Base-by-base conservation (phyloP, 35 echinoderm and acorn worm species). In the Apostichopus parvimensis region DNA sequence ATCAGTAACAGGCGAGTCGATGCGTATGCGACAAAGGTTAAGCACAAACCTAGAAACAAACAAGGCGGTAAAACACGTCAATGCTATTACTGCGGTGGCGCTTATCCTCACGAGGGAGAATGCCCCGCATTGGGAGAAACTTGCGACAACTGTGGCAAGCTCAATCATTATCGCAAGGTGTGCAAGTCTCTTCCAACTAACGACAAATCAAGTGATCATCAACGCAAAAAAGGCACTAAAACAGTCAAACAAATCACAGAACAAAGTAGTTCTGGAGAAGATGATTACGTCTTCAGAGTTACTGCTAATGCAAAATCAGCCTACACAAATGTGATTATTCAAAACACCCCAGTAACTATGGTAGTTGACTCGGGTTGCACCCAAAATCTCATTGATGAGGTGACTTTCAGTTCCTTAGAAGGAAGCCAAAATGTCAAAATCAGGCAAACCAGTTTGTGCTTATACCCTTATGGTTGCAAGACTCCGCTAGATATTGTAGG, bases 41-140 rank as follows among this genome's bases (percentile, higher is more conserved):
- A 15, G 70, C 13, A 73, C 13, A 73, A 21, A 73, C 13, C 70
- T 13, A 73, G 70, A 73, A 73, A 28, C 26, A 28, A 28, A 28
- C 26, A 28, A 28, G 26, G 26, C 26, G 57, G 7, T 60, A 60
- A 60, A 60, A 60, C 11, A 60, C 11, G 57, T 60, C 7, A 60
- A 60, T 60, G 57, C 11, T 60, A 8, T 60, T 60, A 6, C 6
- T 60, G 62, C 23, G 45, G 25, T 77, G 57, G 26, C 26, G 26
- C 26, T 28, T 28, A 28, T 54, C 57, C 73, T 23, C n/a, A 80
- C 14, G 55, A 28, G 58, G 59, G 5, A n/a, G 24, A n/a, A 58
- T 91, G 90, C 90, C 90, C 55, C 55, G 90, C 90, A 14, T 57
- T 56, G 55, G 90, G 90, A 56, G 26, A 80, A 26, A 21, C 6